Percentiles rank a stretch among this genome's conserved stretches.
Evolutionary conservation across 2,113 vertebrate genomes (phyloP).

Genomic region (Pomatostomus ruficeps): DNA sequence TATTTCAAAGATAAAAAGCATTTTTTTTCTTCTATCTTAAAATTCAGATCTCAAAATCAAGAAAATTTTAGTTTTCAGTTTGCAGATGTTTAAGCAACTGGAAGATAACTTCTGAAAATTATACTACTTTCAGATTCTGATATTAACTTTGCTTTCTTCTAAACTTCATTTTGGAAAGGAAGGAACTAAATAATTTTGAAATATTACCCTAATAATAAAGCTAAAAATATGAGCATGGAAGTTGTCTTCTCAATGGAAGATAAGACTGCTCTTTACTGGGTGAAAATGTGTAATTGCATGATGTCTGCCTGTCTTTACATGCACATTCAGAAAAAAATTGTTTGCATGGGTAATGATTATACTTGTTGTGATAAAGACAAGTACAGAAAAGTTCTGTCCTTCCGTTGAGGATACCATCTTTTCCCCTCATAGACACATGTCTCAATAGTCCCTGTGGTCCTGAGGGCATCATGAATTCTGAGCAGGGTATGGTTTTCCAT

Average conservation of each 20-base stretch:
- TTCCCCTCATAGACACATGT: neutral
- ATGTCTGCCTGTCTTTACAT: neutral
- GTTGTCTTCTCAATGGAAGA: neutral
- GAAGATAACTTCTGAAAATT: neutral
- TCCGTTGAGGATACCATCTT: neutral
- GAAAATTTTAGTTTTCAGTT: neutral
- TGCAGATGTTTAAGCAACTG: neutral
- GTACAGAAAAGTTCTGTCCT: neutral
- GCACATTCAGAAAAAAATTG: neutral
- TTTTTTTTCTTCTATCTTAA: neutral
- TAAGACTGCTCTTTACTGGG: neutral
- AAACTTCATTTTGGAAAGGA: neutral
- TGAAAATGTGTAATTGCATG: neutral
- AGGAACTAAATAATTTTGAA: neutral
- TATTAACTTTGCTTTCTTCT: neutral
- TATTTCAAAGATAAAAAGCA: neutral
- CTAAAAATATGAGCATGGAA: neutral
- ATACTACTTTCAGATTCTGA: neutral
- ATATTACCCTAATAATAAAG: neutral
- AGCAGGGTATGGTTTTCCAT: neutral
- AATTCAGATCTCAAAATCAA: neutral
- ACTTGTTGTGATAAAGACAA: neutral
- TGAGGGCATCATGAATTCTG: conserved; percentile 6
- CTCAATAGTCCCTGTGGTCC: neutral
- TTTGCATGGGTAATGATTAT: neutral